Evolutionary conservation across 2,797 vertebrate genomes (phyloP), one percentile per base, ranked within the genome.

Genomic region (Arrhamphus sclerolepis): DNA sequence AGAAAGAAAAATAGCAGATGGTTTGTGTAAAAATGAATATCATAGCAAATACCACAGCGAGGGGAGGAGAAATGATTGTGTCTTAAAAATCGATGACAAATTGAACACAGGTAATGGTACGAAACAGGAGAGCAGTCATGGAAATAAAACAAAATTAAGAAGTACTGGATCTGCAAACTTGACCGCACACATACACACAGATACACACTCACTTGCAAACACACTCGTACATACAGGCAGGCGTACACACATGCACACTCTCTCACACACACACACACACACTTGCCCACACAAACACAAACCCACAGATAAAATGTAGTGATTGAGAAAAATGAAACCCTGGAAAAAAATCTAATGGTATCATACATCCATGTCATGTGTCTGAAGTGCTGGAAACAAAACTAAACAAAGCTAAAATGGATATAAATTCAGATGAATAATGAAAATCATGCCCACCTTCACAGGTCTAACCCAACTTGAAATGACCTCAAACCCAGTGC

Each of bases 271-370:
- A 53, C 54, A 7, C 64, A 67, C 63, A 43, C 78, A 75, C 67
- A 43, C 78, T 75, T 67, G 73, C 80, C 75, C 67, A 75, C 83
- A 80, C 78, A 78, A 63, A 78, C 87, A 85, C 82, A 89, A 82
- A 83, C 78, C 81, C 85, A 90, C 76, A 86, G 83, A 91, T 87
- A 90, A 89, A 91, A 87, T 87, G 87, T 80, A 87, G 79, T 89
- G 89, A 80, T 83, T 88, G 84, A 89, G 90, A 85, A 85, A 70
- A 76, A 72, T 89, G 74, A 92, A 92, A 89, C 81, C 89, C 80
- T 92, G 89, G n/a, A n/a, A 77, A 81, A 60, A 91, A 88, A 89
- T 84, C 83, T 85, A 90, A 86, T 80, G 76, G 75, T 82, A 86
- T 88, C 85, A 89, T 91, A 90, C 88, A 88, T 89, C 88, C 87